Evolutionary conservation across 2,888 invertebrate genomes (phyloP), one percentile per base, ranked within the genome.

Genomic region (Chrysomela aeneicollis): DNA sequence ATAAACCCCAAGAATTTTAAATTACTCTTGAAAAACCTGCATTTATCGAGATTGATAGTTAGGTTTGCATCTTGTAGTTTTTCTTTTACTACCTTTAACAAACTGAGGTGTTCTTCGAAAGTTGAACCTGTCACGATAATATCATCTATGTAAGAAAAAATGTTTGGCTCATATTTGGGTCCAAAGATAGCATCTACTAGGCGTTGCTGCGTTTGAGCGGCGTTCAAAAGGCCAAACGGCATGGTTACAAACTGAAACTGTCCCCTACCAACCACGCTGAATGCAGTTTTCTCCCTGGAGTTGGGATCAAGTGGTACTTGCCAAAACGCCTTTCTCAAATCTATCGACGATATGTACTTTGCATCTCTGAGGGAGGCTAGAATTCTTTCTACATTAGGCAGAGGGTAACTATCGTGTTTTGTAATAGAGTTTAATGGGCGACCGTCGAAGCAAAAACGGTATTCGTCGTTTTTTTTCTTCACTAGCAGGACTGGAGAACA

Each of bases 191-290:
- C 55, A 57, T 74, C 73, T 2, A 72, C 67, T 0, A 74, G 54
- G 6, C 73, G 47, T 37, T 55, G 35, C 22, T 49, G 49, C 2
- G 35, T 49, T 15, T 54, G 55, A 9, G 61, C 66, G 12, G 66
- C 60, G 60, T 74, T 74, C 8, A 22, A 18, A n/a, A 74, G 22
- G 2, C 72, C 73, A 66, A 73, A 74, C 0, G 72, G 68, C 61
- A 74, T 59, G 5, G 66, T 66, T 0, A n/a, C 53, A 59, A 72
- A 77, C 30, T 78, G 69, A 59, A 74, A 77, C 5, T 74, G 64
- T 4, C 77, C 77, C 21, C 74, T 60, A 12, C 74, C 70, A 1
- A 74, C 72, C 0, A 78, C 71, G 8, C 67, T 63, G 67, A 79
- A 80, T 42, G 30, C 35, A 35, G 35, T 35, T 12, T 35, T 35